phyloP scores from a whole-genome alignment of 2,888 invertebrate species.

The Pseudococcus jackbeardsleyi region DNA sequence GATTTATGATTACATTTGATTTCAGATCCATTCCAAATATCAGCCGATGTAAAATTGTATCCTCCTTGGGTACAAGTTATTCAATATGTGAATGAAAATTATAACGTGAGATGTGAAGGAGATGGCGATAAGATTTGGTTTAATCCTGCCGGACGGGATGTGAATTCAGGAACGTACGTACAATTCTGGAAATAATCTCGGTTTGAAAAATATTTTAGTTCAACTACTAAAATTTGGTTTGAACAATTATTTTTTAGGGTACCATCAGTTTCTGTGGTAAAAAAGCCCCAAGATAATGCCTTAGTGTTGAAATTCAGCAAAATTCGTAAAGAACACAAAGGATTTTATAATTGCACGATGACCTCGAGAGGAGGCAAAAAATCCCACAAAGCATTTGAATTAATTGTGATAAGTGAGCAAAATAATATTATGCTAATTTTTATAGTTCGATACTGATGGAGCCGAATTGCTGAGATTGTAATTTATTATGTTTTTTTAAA shows the following conservation, averaged over 20 bases:
- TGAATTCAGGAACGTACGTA: constrained; percentile 47
- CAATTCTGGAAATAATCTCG: neutral
- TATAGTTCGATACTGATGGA: no score
- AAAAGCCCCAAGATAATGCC: constrained; percentile 4
- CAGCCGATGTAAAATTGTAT: constrained; percentile 42
- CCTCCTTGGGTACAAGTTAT: constrained; percentile 60
- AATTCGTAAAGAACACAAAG: constrained; percentile 59
- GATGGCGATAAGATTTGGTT: constrained; percentile 56
- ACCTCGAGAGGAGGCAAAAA: neutral
- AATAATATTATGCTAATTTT: neutral
- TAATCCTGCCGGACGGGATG: constrained; percentile 22
- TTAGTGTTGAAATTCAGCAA: constrained; percentile 56
- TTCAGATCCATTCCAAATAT: neutral
- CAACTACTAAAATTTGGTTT: neutral
- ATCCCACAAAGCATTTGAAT: constrained; percentile 35
- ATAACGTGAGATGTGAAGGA: constrained; percentile 60
- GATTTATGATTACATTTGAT: neutral
- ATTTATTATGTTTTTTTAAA: neutral
- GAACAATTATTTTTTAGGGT: neutral
- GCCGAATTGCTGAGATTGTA: neutral
- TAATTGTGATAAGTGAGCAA: constrained; percentile 56
- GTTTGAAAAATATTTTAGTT: no score
- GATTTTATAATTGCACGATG: constrained; percentile 53
- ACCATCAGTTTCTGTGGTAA: neutral
- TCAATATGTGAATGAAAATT: constrained; percentile 58